Evolutionary conservation across 1,140 invertebrate genomes (phyloP), one percentile per base, ranked within the genome.

Genomic region (Aphis gossypii): DNA sequence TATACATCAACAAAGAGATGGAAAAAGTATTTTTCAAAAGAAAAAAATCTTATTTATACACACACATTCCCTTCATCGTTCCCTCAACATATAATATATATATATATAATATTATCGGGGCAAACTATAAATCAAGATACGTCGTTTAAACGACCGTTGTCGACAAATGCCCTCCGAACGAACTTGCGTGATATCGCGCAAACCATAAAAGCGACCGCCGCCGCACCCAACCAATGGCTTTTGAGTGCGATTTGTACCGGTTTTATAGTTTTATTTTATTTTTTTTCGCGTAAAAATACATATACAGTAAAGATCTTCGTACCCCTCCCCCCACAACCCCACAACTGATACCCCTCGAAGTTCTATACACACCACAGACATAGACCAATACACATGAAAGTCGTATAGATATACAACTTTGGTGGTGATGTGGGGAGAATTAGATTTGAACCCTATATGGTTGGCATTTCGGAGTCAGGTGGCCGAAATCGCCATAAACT

Each of bases 401-500:
- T 41, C 23, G 44, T n/a, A 46, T 86, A 46, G 30, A 68, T 68
- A 68, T 68, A 68, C 30, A 68, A 68, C 60, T 68, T 68, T n/a
- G 46, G n/a, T 23, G 87, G 4, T 38, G 35, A 86, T 51, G n/a
- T 18, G 23, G n/a, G n/a, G 20, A 92, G 44, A 92, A 92, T 92
- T 83, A 46, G 68, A 92, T 83, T 35, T 83, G 60, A 83, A 83
- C 30, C 76, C 46, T 92, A 5, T 54, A 11, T 20, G 48, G 51
- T 54, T 3, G 14, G 35, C 21, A 11, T 89, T 89, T 51, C 21
- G 76, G 91, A 92, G 91, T 92, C 91, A 92, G 91, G 44, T 92
- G 91, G 91, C 35, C 91, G 46, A 83, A 92, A 92, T 92, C 23
- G 91, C 46, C 38, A 83, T 92, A 92, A 92, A 92, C 91, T 54